Conservation (phyloP, 2,113 vertebrate genomes). For the Aegotheles bennettii region DNA sequence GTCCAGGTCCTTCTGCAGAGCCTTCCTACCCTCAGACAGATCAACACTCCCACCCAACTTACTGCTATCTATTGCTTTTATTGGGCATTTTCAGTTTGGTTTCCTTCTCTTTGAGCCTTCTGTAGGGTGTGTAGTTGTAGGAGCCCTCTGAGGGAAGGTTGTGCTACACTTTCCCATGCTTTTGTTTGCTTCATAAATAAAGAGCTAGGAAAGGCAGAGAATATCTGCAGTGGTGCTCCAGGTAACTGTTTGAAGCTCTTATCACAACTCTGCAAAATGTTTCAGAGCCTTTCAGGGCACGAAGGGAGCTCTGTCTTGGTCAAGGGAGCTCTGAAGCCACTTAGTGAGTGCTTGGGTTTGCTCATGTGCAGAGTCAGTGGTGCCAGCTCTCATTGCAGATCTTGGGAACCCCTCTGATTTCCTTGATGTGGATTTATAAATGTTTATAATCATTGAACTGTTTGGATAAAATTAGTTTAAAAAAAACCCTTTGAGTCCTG, state of each 20-base stretch:
- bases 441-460: not conserved
- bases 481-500: not conserved
- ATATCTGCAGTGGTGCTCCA: not conserved
- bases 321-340: not conserved
- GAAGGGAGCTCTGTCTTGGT: not conserved
- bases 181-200: not conserved
- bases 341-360: not conserved
- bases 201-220: not conserved
- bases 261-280: not conserved
- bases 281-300: not conserved
- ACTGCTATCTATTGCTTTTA: not conserved
- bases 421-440: not conserved
- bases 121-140: not conserved
- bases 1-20: too few species aligned
- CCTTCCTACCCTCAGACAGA: too few species aligned
- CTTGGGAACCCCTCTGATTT: not conserved
- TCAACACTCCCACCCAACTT: too few species aligned
- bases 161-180: not conserved
- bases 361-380: not conserved
- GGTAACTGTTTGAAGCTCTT: not conserved
- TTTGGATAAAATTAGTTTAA: slow-evolving; percentile 27
- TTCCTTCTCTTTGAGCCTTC: not conserved
- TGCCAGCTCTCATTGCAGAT: not conserved
- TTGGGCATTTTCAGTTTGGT: accelerated
- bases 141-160: not conserved